Evolutionary conservation across 1,140 invertebrate genomes (phyloP).

Genomic region (Atta cephalotes): DNA sequence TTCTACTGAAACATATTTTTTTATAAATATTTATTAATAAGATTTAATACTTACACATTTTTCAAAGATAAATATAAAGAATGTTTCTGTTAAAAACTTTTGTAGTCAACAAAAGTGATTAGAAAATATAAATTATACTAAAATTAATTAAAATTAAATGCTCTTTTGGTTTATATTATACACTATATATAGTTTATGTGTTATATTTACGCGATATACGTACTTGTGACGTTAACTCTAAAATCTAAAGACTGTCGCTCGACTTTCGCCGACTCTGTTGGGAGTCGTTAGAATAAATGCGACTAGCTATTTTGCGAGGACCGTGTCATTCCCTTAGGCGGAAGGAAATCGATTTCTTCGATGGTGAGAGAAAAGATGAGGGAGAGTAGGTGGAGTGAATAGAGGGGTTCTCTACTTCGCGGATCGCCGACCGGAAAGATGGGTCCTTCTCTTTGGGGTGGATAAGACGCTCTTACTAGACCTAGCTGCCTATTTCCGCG

Average conservation of each 20-base stretch:
- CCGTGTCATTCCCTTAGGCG: constrained; percentile 38
- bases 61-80: neutral
- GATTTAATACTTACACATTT: neutral
- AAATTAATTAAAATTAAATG: neutral
- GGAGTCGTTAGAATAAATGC: constrained; percentile 62
- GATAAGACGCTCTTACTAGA: constrained; percentile 30
- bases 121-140: neutral
- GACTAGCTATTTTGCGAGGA: constrained; percentile 59
- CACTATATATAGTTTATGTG: neutral
- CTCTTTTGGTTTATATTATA: neutral
- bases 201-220: neutral
- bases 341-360: constrained; percentile 61
- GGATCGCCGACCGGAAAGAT: constrained; percentile 51
- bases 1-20: neutral
- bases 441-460: constrained; percentile 24
- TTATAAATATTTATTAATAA: constrained; percentile 4
- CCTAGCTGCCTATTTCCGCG: constrained; percentile 16
- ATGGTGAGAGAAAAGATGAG: constrained; percentile 55
- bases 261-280: constrained; percentile 46
- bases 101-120: neutral
- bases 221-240: constrained; percentile 26
- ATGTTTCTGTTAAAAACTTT: neutral
- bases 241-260: constrained; percentile 45
- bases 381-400: constrained; percentile 1
- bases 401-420: constrained; percentile 23